A percentile compares a stretch with the other conserved stretches of the same genome.
phyloP scores from a whole-genome alignment of 2,113 vertebrate genomes.

The Peromyscus leucopus region DNA sequence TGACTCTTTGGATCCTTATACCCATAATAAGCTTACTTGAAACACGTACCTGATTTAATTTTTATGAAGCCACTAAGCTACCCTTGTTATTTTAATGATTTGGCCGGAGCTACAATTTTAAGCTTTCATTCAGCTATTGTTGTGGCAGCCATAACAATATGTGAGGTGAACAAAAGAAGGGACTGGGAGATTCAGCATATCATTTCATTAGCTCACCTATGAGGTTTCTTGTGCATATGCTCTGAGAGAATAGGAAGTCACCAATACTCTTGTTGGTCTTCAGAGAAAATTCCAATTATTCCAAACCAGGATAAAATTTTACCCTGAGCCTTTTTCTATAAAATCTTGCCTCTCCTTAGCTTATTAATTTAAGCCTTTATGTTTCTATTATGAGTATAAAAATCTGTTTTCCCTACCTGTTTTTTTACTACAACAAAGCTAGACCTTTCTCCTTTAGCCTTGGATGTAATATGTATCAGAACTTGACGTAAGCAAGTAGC shows the following conservation, averaged over 20 bases:
- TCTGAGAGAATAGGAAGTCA: slow-evolving; percentile 15
- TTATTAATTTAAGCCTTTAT: slow-evolving; percentile 41
- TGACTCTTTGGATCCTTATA: slow-evolving; percentile 63
- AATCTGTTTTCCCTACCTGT: background rate
- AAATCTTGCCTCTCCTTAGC: background rate
- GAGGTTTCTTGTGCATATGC: background rate
- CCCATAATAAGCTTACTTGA: slow-evolving; percentile 75
- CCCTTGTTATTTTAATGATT: slow-evolving; percentile 69
- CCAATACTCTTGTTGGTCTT: slow-evolving; percentile 18
- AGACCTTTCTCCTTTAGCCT: background rate
- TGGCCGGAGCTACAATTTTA: slow-evolving; percentile 57
- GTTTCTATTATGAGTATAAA: background rate
- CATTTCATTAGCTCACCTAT: slow-evolving; percentile 10
- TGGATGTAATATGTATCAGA: background rate
- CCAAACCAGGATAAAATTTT: background rate
- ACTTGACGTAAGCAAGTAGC: background rate
- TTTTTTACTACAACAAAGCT: background rate
- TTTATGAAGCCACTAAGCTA: slow-evolving; percentile 70
- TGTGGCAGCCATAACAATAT: background rate
- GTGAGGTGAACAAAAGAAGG: background rate
- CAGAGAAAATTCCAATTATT: background rate
- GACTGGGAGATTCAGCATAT: background rate
- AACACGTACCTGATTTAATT: slow-evolving; percentile 71
- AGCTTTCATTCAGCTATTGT: slow-evolving; percentile 59
- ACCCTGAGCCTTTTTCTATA: background rate